Conservation (phyloP, 30 jellyfish, hydroid and myxozoan genomes). For the Chironex yamaguchii region DNA sequence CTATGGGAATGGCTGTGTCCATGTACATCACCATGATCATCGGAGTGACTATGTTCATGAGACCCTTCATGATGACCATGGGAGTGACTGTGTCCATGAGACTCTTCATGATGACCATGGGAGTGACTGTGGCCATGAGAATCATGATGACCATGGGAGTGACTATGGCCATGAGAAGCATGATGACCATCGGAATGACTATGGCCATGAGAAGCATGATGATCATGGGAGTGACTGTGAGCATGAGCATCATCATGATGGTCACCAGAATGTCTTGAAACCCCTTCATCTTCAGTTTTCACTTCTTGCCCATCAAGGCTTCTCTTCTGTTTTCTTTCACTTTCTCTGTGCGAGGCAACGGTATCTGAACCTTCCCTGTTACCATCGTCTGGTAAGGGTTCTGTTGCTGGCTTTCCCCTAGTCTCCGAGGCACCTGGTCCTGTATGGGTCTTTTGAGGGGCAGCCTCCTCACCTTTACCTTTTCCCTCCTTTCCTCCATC, state of each 20-base stretch:
- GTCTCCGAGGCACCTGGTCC: too few relatives aligned
- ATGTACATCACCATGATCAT: conserved; percentile 53
- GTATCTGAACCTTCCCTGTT: neutral
- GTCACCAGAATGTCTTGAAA: neutral
- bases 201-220: conserved; percentile 49
- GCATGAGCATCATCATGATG: conserved; percentile 11
- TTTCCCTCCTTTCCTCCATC: neutral
- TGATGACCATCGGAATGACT: conserved; percentile 44
- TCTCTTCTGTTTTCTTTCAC: neutral
- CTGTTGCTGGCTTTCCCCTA: too few relatives aligned
- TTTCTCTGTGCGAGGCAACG: neutral
- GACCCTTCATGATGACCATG: conserved; percentile 38
- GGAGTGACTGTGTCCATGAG: conserved; percentile 61
- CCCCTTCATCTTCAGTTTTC: neutral
- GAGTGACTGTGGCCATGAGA: conserved; percentile 63
- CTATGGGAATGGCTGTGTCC: conserved; percentile 7
- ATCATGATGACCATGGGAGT: conserved; percentile 36
- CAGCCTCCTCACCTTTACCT: too few relatives aligned
- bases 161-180: conserved; percentile 60
- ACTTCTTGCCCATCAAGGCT: neutral
- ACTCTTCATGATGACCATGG: conserved; percentile 38
- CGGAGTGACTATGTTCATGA: conserved; percentile 62
- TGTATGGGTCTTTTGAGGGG: too few relatives aligned
- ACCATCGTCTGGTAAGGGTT: too few relatives aligned
- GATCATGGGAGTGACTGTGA: conserved; percentile 39